These are phyloP conservation scores for Rhagophthalmus giganteus DNA, from an alignment of 2,888 invertebrate species.

Conservation along the genomic window DNA sequence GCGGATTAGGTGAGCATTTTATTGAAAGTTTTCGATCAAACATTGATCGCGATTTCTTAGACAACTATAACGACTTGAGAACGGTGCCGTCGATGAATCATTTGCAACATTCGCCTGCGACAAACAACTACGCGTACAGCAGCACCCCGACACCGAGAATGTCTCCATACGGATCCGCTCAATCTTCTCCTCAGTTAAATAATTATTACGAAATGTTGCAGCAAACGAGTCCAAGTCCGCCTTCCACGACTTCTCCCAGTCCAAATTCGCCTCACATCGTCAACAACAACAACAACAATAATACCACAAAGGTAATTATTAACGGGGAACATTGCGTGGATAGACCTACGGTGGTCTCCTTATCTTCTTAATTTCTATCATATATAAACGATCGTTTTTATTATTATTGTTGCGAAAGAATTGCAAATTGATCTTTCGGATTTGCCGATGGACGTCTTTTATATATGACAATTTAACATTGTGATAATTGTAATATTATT, in stretches of 20 bases:
- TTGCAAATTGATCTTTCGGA: neutral
- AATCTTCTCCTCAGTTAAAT: constrained; percentile 41
- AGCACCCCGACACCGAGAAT: constrained; percentile 39
- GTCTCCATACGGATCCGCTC: constrained; percentile 49
- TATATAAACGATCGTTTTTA: too few relatives aligned
- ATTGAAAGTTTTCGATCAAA: neutral
- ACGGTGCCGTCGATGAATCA: constrained; percentile 42
- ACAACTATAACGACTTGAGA: constrained; percentile 45
- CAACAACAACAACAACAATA: constrained; percentile 38
- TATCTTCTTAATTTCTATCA: constrained; percentile 14
- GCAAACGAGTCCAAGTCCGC: constrained; percentile 45
- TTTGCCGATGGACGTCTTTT: neutral
- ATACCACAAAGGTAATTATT: constrained; percentile 44
- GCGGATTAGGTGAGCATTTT: constrained; percentile 11
- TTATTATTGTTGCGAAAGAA: neutral
- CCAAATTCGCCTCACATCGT: constrained; percentile 48
- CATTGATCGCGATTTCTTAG: constrained; percentile 30
- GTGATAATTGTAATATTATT: constrained; percentile 8
- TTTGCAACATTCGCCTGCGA: constrained; percentile 42
- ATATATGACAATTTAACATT: constrained; percentile 12
- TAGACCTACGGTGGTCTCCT: constrained; percentile 51
- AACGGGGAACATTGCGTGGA: constrained; percentile 46
- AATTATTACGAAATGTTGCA: constrained; percentile 45
- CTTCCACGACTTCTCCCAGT: constrained; percentile 47
- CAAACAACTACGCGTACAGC: constrained; percentile 40